Conservation (phyloP, 2,797 vertebrate genomes). For the Tamandua tetradactyla region DNA sequence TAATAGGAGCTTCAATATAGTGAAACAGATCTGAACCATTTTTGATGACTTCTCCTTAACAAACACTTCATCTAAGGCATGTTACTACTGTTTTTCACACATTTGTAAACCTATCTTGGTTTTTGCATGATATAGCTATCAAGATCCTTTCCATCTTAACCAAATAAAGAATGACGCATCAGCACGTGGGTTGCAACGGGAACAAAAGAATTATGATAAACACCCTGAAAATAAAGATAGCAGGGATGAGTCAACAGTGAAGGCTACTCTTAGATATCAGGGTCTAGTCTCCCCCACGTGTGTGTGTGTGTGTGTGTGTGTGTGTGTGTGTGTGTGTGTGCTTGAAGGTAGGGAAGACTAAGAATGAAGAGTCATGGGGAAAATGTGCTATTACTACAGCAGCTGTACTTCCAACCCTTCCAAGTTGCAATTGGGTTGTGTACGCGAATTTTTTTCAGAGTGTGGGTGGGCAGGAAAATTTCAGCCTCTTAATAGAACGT, state of each 20-base stretch:
- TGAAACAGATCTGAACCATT: background rate
- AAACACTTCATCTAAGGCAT: background rate
- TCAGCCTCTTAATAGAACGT: background rate
- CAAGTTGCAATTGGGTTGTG: background rate
- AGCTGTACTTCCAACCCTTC: constrained; percentile 25
- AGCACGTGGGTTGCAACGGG: constrained; percentile 11
- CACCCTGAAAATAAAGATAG: constrained; percentile 62
- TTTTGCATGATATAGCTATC: constrained; percentile 1
- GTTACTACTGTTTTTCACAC: background rate
- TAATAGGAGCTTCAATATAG: background rate
- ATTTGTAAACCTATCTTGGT: constrained; percentile 45
- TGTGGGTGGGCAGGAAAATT: background rate
- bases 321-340: background rate
- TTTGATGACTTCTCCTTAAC: background rate
- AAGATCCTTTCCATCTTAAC: constrained; percentile 51
- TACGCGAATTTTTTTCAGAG: constrained; percentile 1
- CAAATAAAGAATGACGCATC: constrained; percentile 36
- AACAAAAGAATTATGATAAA: constrained; percentile 72
- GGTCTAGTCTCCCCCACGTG: background rate
- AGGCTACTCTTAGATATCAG: constrained; percentile 5
- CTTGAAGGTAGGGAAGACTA: background rate
- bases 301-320: background rate
- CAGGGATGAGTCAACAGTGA: constrained; percentile 44
- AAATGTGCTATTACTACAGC: background rate
- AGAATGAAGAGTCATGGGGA: background rate